phyloP scores from a whole-genome alignment of 2,113 vertebrate species.

The Cichladusa arquata region DNA sequence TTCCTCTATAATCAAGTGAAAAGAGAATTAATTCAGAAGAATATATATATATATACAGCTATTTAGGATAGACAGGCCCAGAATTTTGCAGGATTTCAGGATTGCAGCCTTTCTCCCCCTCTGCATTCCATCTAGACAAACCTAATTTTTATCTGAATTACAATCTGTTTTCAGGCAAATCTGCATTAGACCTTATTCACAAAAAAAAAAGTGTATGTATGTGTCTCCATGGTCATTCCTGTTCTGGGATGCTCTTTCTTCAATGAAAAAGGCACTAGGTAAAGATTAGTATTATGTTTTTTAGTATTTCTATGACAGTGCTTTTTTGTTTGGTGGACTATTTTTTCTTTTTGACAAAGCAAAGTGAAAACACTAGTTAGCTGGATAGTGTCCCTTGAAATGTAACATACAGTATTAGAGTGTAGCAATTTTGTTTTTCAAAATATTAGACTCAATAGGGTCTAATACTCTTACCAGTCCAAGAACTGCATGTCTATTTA shows the following conservation, averaged over 20 bases:
- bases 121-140: neutral
- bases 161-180: neutral
- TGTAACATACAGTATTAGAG: neutral
- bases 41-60: neutral
- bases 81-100: neutral
- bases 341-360: neutral
- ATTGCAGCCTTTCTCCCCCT: neutral
- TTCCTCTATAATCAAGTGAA: neutral
- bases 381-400: neutral
- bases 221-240: neutral
- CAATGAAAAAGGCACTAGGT: neutral
- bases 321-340: neutral
- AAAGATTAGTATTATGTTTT: neutral
- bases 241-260: neutral
- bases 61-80: neutral
- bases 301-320: neutral
- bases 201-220: neutral
- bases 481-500: neutral
- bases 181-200: neutral
- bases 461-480: neutral
- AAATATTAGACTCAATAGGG: neutral
- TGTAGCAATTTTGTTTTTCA: neutral
- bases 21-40: neutral
- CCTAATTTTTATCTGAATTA: neutral
- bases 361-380: neutral